Evolutionary conservation across 2,888 invertebrate genomes (phyloP).

Genomic region (Sminthurinus aureus): DNA sequence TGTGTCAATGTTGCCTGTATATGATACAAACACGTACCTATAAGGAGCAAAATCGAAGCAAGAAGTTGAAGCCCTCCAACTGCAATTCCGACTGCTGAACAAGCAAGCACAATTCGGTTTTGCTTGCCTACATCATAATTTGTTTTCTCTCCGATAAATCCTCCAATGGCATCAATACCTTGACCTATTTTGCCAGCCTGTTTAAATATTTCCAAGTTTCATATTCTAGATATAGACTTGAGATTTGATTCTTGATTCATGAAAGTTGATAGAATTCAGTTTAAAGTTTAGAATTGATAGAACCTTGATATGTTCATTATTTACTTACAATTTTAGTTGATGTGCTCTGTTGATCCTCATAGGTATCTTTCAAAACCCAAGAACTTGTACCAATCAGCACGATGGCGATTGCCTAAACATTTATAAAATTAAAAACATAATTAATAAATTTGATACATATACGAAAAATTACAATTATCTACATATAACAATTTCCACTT

Average conservation of each 20-base stretch:
- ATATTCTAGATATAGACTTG: not conserved
- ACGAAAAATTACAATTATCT: too few relatives aligned
- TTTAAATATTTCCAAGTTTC: not conserved
- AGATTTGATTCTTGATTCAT: not conserved
- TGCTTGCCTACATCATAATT: constrained; percentile 9
- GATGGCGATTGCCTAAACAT: constrained; percentile 50
- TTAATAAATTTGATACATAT: too few relatives aligned
- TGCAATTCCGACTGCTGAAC: constrained; percentile 42
- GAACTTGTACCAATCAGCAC: constrained; percentile 46
- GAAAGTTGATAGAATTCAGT: not conserved
- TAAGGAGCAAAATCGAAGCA: constrained; percentile 50
- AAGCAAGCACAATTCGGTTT: not conserved
- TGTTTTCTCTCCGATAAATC: not conserved
- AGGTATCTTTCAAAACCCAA: constrained; percentile 48
- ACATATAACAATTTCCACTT: too few relatives aligned
- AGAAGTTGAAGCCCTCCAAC: constrained; percentile 53
- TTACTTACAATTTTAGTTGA: constrained; percentile 4
- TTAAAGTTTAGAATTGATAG: not conserved
- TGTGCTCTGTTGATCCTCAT: constrained; percentile 41
- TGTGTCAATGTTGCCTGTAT: not conserved
- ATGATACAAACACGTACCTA: constrained; percentile 32
- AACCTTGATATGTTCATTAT: not conserved
- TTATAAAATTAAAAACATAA: not conserved
- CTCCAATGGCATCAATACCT: not conserved
- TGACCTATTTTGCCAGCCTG: not conserved